Evolutionary conservation across 2,888 invertebrate genomes (phyloP), one percentile per base, ranked within the genome.

Genomic region (Luffia ferchaultella): DNA sequence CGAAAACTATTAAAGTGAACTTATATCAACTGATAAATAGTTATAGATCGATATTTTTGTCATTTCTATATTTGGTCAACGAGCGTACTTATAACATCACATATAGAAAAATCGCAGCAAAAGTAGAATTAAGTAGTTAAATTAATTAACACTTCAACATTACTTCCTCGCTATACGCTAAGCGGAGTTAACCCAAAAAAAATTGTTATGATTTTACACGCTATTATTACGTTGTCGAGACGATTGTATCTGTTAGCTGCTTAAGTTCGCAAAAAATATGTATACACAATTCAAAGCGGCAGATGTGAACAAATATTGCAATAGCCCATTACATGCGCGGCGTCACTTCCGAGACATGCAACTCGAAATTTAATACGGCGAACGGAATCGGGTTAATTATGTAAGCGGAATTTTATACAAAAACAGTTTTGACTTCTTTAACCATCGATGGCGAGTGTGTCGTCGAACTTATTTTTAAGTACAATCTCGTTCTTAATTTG

Each of bases 341-440:
- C 30, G 30, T 30, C 30, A 30, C 30, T 30, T 30, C 30, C 30
- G 30, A 12, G 30, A 12, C 5, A 30, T 30, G 30, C 30, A 12
- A 30, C 54, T 53, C 41, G 30, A 49, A 18, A 20, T 20, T 16
- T 62, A 59, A 70, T 67, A 68, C 62, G 67, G 63, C 52, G 53
- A 69, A 65, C 56, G 63, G 56, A 72, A 72, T 67, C 66, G 60
- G 69, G 71, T 54, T 71, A 68, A 67, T 72, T 68, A 61, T 61
- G 58, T 60, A 65, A 67, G 53, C 53, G 54, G 52, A 49, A 56
- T 30, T 12, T 30, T 12, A 12, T 55, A 50, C 62, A 65, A 64
- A 65, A 57, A 52, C 55, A 62, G 60, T 61, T 58, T 52, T 50
- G 45, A 45, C 52, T 42, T 49, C 45, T 41, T 40, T 42, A 7